Conservation (phyloP, 2,888 invertebrate species). For the Linyphia triangularis region DNA sequence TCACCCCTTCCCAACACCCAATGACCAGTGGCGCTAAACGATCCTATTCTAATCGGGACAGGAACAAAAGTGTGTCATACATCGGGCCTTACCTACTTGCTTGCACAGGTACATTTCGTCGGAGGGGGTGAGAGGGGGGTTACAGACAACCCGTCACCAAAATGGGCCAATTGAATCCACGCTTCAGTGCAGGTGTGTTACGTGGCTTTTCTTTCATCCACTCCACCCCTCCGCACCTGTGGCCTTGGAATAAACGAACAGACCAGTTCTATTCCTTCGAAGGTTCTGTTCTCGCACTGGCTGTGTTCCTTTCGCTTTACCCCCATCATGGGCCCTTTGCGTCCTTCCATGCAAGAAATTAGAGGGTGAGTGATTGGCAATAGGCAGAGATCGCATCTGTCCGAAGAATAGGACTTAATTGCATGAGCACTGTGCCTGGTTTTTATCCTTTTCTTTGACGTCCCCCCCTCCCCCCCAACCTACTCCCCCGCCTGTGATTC, state of each 20-base stretch:
- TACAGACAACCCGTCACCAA: conserved; percentile 40
- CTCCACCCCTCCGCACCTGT: conserved; percentile 48
- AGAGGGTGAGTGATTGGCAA: conserved; percentile 65
- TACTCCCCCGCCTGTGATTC: conserved; percentile 4
- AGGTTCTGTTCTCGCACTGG: background rate
- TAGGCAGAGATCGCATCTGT: conserved; percentile 42
- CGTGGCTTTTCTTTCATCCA: conserved; percentile 46
- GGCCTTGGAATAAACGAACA: conserved; percentile 62
- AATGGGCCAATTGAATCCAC: conserved; percentile 72
- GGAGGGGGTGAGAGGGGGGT: background rate
- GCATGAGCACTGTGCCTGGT: conserved; percentile 49
- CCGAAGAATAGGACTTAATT: conserved; percentile 62
- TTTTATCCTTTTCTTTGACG: conserved; percentile 49
- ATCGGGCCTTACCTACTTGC: conserved; percentile 3
- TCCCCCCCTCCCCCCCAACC: background rate
- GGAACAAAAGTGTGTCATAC: conserved; percentile 43
- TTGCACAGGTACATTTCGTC: conserved; percentile 54
- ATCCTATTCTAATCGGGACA: conserved; percentile 48
- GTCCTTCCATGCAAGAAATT: conserved; percentile 68
- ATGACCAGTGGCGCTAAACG: conserved; percentile 28
- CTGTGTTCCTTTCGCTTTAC: conserved; percentile 18
- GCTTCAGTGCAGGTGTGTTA: conserved; percentile 71
- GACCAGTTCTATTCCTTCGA: conserved; percentile 22
- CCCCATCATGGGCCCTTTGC: conserved; percentile 37
- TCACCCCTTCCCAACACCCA: background rate